phyloP scores from a whole-genome alignment of 2,797 vertebrate genomes.

The Anguilla obscura region DNA sequence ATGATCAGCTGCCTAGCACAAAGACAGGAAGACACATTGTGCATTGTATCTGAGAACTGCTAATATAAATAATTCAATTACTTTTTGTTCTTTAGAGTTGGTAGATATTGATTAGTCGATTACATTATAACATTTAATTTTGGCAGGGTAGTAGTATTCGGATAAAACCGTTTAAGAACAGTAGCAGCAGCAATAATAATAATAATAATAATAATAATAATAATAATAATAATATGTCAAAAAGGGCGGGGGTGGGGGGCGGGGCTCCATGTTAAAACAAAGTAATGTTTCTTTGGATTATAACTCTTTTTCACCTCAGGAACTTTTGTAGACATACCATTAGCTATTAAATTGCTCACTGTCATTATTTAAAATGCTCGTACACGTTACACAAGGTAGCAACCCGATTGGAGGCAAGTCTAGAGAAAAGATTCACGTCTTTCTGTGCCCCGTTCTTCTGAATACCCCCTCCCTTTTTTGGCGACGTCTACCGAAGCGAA shows the following conservation, averaged over 20 bases:
- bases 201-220: conserved; percentile 29
- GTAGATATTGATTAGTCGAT: too few relatives aligned
- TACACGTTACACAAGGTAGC: not conserved
- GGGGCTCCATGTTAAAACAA: not conserved
- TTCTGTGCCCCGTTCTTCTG: conserved; percentile 42
- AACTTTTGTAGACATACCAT: not conserved
- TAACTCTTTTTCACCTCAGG: not conserved
- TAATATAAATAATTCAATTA: not conserved
- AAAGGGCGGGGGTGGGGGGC: too few relatives aligned
- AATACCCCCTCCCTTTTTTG: conserved; percentile 26
- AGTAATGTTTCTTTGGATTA: not conserved
- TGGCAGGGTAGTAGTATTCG: too few relatives aligned
- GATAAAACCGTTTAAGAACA: not conserved
- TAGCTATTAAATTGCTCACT: not conserved
- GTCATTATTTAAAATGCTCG: conserved; percentile 2
- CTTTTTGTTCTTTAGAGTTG: too few relatives aligned
- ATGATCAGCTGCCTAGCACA: not conserved
- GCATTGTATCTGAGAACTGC: not conserved
- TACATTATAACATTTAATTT: too few relatives aligned
- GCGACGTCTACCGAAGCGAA: conserved; percentile 66
- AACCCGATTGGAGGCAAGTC: conserved; percentile 7
- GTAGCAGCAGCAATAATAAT: not conserved
- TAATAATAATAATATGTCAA: not conserved
- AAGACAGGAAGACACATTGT: not conserved
- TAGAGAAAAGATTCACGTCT: conserved; percentile 44